These are phyloP conservation scores for Hymenochirus boettgeri DNA, from an alignment of 2,113 vertebrate species.

Conservation along the genomic window DNA sequence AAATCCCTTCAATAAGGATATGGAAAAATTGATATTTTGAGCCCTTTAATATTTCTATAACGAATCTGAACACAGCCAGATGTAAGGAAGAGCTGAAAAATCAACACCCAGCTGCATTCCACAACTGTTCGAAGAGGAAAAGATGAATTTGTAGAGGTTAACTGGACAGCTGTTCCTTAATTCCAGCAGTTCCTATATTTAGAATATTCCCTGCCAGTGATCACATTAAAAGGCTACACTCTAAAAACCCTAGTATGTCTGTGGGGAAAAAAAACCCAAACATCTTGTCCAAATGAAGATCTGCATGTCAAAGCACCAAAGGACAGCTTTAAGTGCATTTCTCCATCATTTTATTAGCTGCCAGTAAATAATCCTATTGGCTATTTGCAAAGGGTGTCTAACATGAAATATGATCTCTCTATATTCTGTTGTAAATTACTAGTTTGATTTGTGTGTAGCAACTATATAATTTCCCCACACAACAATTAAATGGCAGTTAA, in stretches of 20 bases:
- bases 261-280: constrained; percentile 30
- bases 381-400: not conserved
- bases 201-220: constrained; percentile 30
- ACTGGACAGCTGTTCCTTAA: constrained; percentile 29
- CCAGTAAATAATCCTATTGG: not conserved
- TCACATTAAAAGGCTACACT: constrained; percentile 38
- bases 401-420: no score
- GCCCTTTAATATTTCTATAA: constrained; percentile 18
- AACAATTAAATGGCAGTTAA: no score
- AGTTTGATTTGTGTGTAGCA: no score
- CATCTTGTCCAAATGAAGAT: constrained; percentile 38
- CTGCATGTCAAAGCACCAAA: constrained; percentile 22
- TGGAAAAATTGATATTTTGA: constrained; percentile 4
- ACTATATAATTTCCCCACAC: no score
- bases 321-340: constrained; percentile 26
- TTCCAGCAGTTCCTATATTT: constrained; percentile 30
- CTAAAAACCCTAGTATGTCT: constrained; percentile 35
- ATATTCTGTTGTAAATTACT: no score
- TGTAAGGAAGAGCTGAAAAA: constrained; percentile 25
- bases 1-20: not conserved
- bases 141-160: constrained; percentile 27
- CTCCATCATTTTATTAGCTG: constrained; percentile 34
- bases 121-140: constrained; percentile 21
- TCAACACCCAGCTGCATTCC: constrained; percentile 14
- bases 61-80: constrained; percentile 30